Evolutionary conservation across 2,888 invertebrate genomes (phyloP).

Genomic region (Geotrupes spiniger): DNA sequence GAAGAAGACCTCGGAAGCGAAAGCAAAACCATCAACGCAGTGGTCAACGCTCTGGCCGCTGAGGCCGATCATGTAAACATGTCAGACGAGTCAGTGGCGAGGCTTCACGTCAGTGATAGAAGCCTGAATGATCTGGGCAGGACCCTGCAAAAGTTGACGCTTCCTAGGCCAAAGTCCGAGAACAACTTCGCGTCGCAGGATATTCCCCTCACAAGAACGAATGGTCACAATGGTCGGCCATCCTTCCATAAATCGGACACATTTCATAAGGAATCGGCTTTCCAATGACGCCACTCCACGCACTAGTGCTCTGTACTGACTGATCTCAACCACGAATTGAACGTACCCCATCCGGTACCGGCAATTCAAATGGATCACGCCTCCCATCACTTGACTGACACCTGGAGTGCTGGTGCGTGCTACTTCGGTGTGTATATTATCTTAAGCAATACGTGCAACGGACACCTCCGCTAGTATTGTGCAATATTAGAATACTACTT

Average conservation of each 20-base stretch:
- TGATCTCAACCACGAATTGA: slow-evolving; percentile 9
- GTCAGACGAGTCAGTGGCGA: slow-evolving; percentile 67
- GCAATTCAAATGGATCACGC: neutral
- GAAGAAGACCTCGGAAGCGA: slow-evolving; percentile 67
- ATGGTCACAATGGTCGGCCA: slow-evolving; percentile 55
- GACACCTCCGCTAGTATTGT: slow-evolving; percentile 50
- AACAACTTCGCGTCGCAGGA: slow-evolving; percentile 70
- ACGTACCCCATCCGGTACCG: neutral
- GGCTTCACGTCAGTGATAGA: slow-evolving; percentile 45
- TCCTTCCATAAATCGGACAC: slow-evolving; percentile 79
- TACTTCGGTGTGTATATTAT: slow-evolving; percentile 32
- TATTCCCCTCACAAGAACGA: slow-evolving; percentile 58
- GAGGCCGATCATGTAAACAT: slow-evolving; percentile 84
- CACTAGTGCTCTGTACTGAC: slow-evolving; percentile 55
- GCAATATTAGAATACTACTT: slow-evolving; percentile 51
- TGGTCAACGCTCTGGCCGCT: slow-evolving; percentile 87
- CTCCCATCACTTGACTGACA: slow-evolving; percentile 19
- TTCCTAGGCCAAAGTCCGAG: slow-evolving; percentile 80
- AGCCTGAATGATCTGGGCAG: slow-evolving; percentile 63
- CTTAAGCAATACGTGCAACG: slow-evolving; percentile 45
- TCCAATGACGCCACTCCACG: slow-evolving; percentile 73
- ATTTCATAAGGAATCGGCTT: slow-evolving; percentile 65
- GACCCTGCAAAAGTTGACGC: slow-evolving; percentile 66
- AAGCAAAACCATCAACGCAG: slow-evolving; percentile 86
- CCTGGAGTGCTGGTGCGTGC: slow-evolving; percentile 33